A percentile compares a stretch with the other conserved stretches of the same genome.
Evolutionary conservation across 2,888 invertebrate species (phyloP).

Genomic region (Drosophila prostipennis): DNA sequence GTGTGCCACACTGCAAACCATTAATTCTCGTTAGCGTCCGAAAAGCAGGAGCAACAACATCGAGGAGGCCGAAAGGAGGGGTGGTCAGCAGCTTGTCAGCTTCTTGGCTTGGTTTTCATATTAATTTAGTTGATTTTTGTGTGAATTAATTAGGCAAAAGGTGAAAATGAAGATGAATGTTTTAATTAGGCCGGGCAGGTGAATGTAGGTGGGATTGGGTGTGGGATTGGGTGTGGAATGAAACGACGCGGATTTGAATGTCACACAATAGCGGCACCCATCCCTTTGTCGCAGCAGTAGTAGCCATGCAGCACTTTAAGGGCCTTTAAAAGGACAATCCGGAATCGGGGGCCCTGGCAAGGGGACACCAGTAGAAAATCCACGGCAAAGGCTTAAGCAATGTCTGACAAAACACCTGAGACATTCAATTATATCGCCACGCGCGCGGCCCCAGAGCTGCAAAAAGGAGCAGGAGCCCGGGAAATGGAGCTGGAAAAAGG

Average conservation of each 20-base stretch:
- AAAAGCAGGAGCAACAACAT: conserved; percentile 49
- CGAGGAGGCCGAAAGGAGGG: conserved; percentile 10
- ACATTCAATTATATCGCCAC: conserved; percentile 80
- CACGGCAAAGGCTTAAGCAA: conserved; percentile 82
- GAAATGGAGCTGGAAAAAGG: conserved; percentile 3
- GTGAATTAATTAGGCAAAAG: conserved; percentile 83
- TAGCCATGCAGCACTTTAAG: conserved; percentile 58
- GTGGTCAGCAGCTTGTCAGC: conserved; percentile 71
- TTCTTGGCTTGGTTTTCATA: conserved; percentile 79
- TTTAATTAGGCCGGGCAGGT: conserved; percentile 79
- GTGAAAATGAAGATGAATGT: conserved; percentile 84
- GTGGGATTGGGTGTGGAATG: conserved; percentile 66
- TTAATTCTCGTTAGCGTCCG: conserved; percentile 82
- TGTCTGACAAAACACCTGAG: conserved; percentile 84
- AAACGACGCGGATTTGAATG: conserved; percentile 48
- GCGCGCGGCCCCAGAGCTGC: conserved; percentile 45
- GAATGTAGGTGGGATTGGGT: conserved; percentile 28
- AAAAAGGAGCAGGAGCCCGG: conserved; percentile 11
- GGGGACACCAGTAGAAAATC: conserved; percentile 63
- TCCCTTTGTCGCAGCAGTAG: neutral
- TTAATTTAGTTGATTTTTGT: conserved; percentile 82
- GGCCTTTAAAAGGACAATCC: conserved; percentile 57
- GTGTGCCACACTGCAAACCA: conserved; percentile 82
- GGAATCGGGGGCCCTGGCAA: neutral
- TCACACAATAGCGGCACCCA: conserved; percentile 20